Base-by-base conservation (phyloP, 2,888 invertebrate species). In the Amiota mariae region DNA sequence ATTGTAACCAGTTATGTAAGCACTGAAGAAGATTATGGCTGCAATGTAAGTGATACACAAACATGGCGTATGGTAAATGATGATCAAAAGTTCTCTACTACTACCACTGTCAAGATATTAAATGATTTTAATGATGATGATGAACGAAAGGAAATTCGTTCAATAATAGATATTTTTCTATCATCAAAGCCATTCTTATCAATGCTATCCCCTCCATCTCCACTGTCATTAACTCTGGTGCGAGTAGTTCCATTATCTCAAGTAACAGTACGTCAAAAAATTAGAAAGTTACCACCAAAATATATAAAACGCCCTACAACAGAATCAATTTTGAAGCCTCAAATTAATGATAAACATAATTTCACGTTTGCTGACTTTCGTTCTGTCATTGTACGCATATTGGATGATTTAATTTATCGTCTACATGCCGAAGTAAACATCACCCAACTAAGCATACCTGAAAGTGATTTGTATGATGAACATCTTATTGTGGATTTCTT, bases 1-100 rank as follows among this genome's bases (percentile, higher is more conserved):
- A 91, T 90, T 24, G 77, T 90, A 48, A 88, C 88, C 11, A 88
- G 85, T 78, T 78, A 82, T 8, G 81, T 78, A 49, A 64, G 77
- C 20, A 68, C 54, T 10, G 79, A 75, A 4, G 77, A 71, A 13
- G 74, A 78, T 54, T n/a, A 72, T n/a, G 79, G 81, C 18, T 90
- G 89, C 71, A 73, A 74, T 0, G 18, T 77, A 11, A 63, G 67
- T 11, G 85, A 83, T 1, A 71, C 85, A 0, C 83, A 86, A 57
- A 76, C 82, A 12, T 90, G 89, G 90, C 73, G 77, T 10, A 51
- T 73, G 48, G 66, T 20, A 47, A 66, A 10, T 20, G n/a, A n/a
- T n/a, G 47, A 24, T 8, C 64, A n/a, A 64, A 72, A 9, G 54
- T 84, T 11, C 76, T 77, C 20, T 75, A 75, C 8, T 75, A 73